Percentiles rank a stretch among this genome's conserved stretches.
Evolutionary conservation across 2,797 vertebrate genomes (phyloP).

Genomic region (Gorsachius magnificus): DNA sequence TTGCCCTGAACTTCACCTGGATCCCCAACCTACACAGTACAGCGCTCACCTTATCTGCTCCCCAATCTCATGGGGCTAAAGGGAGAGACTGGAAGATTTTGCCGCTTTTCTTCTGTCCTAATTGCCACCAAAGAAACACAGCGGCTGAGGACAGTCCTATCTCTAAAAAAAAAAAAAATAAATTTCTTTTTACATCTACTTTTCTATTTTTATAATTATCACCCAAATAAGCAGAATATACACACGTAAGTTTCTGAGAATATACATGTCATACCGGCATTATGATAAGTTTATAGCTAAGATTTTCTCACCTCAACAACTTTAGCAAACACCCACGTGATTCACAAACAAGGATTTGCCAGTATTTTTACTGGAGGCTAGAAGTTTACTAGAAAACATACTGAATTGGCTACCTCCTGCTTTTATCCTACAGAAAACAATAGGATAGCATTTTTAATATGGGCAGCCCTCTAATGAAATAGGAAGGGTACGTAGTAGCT

Average conservation of each 20-base stretch:
- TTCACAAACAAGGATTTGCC: conserved; percentile 6
- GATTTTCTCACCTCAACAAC: conserved; percentile 32
- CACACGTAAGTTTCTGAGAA: background rate
- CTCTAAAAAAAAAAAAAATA: background rate
- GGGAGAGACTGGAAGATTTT: background rate
- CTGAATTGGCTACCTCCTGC: background rate
- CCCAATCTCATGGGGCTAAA: background rate
- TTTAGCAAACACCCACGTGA: background rate
- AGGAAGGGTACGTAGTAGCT: background rate
- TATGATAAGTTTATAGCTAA: conserved; percentile 15
- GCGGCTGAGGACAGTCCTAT: background rate
- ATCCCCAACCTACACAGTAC: background rate
- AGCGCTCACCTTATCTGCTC: fast-evolving
- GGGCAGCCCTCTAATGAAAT: background rate
- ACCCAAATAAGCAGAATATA: background rate
- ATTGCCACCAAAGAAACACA: background rate
- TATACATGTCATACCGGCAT: background rate
- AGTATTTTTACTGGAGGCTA: conserved; percentile 15
- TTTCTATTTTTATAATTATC: background rate
- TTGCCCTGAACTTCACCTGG: background rate
- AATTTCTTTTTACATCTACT: background rate
- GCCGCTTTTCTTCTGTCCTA: background rate
- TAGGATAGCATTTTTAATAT: background rate
- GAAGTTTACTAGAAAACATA: background rate
- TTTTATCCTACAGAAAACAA: background rate